phyloP scores from a whole-genome alignment of 2,888 invertebrate genomes.

The Melinaea menophilus region DNA sequence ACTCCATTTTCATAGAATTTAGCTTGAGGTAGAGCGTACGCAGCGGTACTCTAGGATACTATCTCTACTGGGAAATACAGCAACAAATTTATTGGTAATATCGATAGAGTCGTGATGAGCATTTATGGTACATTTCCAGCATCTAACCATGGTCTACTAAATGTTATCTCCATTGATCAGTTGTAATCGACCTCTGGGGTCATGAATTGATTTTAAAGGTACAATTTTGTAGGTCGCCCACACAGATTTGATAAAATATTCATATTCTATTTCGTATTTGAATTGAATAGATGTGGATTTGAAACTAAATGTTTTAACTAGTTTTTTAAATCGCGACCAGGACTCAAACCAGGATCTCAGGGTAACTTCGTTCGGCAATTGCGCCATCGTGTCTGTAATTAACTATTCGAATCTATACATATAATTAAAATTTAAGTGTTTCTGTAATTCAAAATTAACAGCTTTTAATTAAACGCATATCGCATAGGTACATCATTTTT shows the following conservation, averaged over 20 bases:
- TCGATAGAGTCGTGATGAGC: conserved; percentile 60
- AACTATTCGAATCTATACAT: too few relatives aligned
- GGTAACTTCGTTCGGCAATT: too few relatives aligned
- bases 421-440: too few relatives aligned
- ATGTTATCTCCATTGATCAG: conserved; percentile 50
- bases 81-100: conserved; percentile 72
- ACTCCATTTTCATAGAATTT: conserved; percentile 39
- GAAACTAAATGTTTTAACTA: too few relatives aligned
- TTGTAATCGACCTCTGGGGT: conserved; percentile 56
- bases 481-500: too few relatives aligned
- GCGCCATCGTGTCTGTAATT: too few relatives aligned
- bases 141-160: conserved; percentile 43
- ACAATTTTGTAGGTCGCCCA: conserved; percentile 22
- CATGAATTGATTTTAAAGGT: conserved; percentile 72
- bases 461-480: too few relatives aligned
- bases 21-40: conserved; percentile 50
- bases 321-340: too few relatives aligned
- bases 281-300: too few relatives aligned
- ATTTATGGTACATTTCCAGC: conserved; percentile 53
- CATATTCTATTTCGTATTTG: too few relatives aligned
- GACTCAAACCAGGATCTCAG: too few relatives aligned
- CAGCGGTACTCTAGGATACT: conserved; percentile 52
- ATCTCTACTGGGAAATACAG: conserved; percentile 64
- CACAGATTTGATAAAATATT: conserved; percentile 8
- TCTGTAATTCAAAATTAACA: too few relatives aligned